Percentiles rank a stretch among this genome's conserved stretches.
Evolutionary conservation across 2,797 vertebrate species (phyloP).

Genomic region (Euphonia xanthogaster): DNA sequence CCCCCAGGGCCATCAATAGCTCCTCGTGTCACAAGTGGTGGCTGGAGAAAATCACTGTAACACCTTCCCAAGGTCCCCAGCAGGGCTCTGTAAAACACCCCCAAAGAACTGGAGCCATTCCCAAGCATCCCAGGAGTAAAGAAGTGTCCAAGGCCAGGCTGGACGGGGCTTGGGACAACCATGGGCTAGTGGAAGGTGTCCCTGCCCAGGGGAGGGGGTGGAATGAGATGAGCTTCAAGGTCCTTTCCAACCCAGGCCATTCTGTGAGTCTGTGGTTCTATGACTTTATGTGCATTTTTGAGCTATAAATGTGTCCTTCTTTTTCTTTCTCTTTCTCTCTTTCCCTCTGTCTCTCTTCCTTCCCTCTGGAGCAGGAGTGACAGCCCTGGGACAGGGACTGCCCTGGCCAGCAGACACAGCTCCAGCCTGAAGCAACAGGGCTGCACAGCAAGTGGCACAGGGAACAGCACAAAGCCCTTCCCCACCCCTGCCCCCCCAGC

Average conservation of each 20-base stretch:
- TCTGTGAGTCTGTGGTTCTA: not conserved
- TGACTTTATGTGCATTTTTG: not conserved
- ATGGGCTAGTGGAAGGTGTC: not conserved
- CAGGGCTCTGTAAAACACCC: not conserved
- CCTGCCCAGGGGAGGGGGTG: not conserved
- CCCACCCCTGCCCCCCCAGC: rapidly evolving
- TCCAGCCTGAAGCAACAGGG: not conserved
- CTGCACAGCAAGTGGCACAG: not conserved
- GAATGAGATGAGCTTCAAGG: not conserved
- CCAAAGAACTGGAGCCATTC: not conserved
- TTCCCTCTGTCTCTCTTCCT: not conserved
- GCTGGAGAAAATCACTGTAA: not conserved
- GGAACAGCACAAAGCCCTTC: not conserved
- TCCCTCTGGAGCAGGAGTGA: not conserved
- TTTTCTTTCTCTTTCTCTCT: no score
- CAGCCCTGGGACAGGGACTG: not conserved
- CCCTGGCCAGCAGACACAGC: not conserved
- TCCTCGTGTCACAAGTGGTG: rapidly evolving
- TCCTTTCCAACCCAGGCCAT: not conserved
- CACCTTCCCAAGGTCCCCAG: rapidly evolving
- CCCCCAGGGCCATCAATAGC: rapidly evolving
- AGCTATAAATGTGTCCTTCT: not conserved
- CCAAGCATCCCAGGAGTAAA: not conserved
- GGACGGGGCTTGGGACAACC: rapidly evolving
- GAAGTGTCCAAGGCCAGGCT: not conserved